These are phyloP conservation scores for Bemisia tabaci DNA, from an alignment of 1,140 invertebrate genomes.

Conservation along the genomic window DNA sequence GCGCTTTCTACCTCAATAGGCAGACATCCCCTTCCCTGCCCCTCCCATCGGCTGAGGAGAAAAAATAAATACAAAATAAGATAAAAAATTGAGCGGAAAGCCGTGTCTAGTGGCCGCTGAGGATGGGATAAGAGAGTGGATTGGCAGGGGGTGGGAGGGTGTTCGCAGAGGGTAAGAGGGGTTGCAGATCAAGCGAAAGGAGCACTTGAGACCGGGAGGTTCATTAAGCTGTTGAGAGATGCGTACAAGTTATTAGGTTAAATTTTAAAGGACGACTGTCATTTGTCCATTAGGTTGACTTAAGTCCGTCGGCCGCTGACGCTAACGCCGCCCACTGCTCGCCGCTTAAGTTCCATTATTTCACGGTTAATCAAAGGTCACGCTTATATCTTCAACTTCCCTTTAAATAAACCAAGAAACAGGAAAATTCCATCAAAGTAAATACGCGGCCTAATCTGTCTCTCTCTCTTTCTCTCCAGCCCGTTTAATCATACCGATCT, in stretches of 20 bases:
- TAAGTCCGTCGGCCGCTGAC: background rate
- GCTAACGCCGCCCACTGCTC: background rate
- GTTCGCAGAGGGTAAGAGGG: too few species aligned
- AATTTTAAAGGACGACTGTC: background rate
- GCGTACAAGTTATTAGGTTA: background rate
- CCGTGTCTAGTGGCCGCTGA: too few species aligned
- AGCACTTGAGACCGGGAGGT: background rate
- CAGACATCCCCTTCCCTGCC: too few species aligned
- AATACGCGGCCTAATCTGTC: background rate
- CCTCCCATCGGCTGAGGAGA: too few species aligned
- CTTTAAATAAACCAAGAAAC: background rate
- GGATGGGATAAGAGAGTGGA: too few species aligned
- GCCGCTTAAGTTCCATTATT: background rate
- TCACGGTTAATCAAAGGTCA: background rate
- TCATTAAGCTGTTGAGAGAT: too few species aligned
- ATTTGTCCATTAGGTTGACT: background rate
- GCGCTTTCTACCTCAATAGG: too few species aligned
- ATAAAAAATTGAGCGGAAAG: too few species aligned
- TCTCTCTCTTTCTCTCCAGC: background rate
- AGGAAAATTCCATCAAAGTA: background rate
- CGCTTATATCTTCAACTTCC: background rate
- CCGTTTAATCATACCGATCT: background rate
- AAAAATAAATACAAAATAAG: too few species aligned
- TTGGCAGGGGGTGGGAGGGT: too few species aligned
- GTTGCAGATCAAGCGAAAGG: too few species aligned